These are phyloP conservation scores for Colistium nudipinnis DNA, from an alignment of 2,113 vertebrate species.

Conservation along the genomic window DNA sequence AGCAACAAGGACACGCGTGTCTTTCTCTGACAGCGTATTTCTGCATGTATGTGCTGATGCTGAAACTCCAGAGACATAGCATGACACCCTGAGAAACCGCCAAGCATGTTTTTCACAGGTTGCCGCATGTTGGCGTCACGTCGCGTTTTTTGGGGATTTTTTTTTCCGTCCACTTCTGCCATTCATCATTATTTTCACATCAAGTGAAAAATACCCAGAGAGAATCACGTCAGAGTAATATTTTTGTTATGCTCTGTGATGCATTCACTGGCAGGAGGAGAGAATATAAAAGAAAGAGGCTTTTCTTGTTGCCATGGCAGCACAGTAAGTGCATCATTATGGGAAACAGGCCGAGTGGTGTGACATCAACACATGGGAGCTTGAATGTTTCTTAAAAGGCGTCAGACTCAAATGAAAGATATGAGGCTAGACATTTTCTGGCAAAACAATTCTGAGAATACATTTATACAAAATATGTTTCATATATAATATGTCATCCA, in stretches of 20 bases:
- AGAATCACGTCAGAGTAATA: neutral
- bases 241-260: constrained; percentile 28
- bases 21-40: constrained; percentile 26
- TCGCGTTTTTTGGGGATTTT: too few species aligned
- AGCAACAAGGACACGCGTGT: constrained; percentile 48
- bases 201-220: neutral
- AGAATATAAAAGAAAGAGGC: constrained; percentile 29
- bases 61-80: too few species aligned
- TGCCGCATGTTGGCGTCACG: neutral
- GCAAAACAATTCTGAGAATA: too few species aligned
- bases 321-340: constrained; percentile 37
- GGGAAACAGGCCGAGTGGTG: constrained; percentile 10
- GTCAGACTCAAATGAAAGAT: neutral
- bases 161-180: too few species aligned
- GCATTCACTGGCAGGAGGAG: constrained; percentile 17
- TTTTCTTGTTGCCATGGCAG: constrained; percentile 60
- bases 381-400: neutral
- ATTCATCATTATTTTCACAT: constrained; percentile 2
- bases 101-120: neutral
- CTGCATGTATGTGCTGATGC: constrained; percentile 15
- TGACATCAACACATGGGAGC: neutral
- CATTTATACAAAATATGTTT: too few species aligned
- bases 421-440: neutral
- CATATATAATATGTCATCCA: constrained; percentile 9
- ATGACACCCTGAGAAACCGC: neutral